Evolutionary conservation across 1,140 invertebrate genomes (phyloP).

Genomic region (Tribolium madens): DNA sequence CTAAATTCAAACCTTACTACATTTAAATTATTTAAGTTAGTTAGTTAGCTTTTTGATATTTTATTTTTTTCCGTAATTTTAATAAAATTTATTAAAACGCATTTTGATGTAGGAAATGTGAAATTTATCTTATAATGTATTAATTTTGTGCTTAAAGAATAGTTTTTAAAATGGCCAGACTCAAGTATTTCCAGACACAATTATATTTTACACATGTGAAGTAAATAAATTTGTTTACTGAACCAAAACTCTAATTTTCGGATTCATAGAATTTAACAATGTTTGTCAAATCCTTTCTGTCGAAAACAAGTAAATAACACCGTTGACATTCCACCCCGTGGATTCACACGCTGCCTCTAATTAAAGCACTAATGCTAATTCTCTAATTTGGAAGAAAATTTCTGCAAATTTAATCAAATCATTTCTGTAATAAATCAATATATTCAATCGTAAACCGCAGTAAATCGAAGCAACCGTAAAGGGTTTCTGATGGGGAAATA

Average conservation of each 20-base stretch:
- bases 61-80: too few species aligned
- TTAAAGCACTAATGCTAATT: not conserved
- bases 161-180: too few species aligned
- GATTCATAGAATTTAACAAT: not conserved
- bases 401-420: not conserved
- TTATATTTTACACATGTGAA: too few species aligned
- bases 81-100: too few species aligned
- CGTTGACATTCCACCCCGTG: too few species aligned
- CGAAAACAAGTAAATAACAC: not conserved
- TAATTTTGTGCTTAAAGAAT: too few species aligned
- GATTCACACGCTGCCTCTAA: not conserved
- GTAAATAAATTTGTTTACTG: not conserved
- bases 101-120: too few species aligned
- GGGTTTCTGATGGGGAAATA: slow-evolving; percentile 23
- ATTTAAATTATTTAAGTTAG: too few species aligned
- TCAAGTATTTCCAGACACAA: too few species aligned
- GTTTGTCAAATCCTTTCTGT: not conserved
- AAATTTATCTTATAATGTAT: too few species aligned
- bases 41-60: too few species aligned
- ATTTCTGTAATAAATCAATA: not conserved
- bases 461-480: slow-evolving; percentile 1
- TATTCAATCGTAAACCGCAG: not conserved
- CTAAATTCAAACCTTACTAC: too few species aligned
- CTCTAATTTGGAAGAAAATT: not conserved
- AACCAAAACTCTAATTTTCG: not conserved